Base-by-base conservation (phyloP, 2,797 vertebrate species). In the Eulemur mongoz region DNA sequence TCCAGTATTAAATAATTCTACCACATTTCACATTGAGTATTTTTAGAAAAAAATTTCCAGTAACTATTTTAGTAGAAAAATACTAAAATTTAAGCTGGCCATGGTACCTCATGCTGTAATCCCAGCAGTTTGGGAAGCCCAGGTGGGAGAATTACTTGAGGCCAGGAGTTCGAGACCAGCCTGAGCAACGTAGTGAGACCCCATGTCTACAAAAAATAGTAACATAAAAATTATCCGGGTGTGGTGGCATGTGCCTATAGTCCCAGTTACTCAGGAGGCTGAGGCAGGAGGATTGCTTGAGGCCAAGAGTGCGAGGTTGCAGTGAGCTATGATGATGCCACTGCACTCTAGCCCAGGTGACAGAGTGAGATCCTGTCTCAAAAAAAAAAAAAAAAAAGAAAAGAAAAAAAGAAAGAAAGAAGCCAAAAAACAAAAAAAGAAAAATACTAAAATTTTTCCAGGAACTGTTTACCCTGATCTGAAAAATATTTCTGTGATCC, bases 21-120 rank as follows among this genome's bases (percentile, higher is more conserved):
- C 59, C 38, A 91, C 43, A 63, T 80, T 95, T 95, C 40, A 75
- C 10, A 45, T 48, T 57, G 91, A 73, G 0, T 50, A 88, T 48
- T 75, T 95, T 93, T 95, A 86, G 54, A 92, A 52, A 85, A 89
- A 88, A 83, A 82, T 48, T 89, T 65, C 59, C 54, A 84, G 57
- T 73, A 83, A 84, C 40, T 35, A 81, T 75, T 93, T 93, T 50
- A 59, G 52, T 72, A 85, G 65, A 63, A 84, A 93, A 48, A 80
- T 38, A 67, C 7, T 81, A 57, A 50, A 76, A 75, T 15, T 72
- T 85, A 18, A 15, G 30, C 7, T 32, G 30, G 30, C 6, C 30
- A 65, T 32, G 7, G 15, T 57, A 57, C 54, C 54, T 57, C 23
- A 57, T 57, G 54, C 54, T 57, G 54, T 57, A 57, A 57, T 57